Base-by-base conservation (phyloP, 2,113 vertebrate species). In the Blennius ocellaris region DNA sequence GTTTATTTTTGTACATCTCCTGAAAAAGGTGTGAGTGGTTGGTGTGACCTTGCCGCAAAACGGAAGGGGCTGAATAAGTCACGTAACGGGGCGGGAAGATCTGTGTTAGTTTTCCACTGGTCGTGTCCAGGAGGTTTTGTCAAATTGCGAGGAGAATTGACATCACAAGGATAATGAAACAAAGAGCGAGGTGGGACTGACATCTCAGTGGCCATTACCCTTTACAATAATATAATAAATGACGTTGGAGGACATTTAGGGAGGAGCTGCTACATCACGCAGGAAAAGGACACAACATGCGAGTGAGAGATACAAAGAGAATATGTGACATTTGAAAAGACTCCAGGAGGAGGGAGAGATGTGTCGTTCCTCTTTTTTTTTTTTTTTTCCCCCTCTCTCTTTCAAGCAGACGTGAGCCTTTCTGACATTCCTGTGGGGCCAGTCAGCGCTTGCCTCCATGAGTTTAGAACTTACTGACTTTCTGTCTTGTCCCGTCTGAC, bases 241-340 rank as follows among this genome's bases (percentile, higher is more conserved):
- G 65, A 84, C 39, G 14, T 52, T 54, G 30, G 47, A 66, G 51
- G 43, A 62, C 53, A 56, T 3, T 7, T 39, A 51, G 47, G 67
- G 37, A 71, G 53, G 58, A 58, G 21, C 62, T 57, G 44, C 11
- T 61, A 56, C 54, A 21, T 63, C 64, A 57, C 0, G 7, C 58
- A 51, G 59, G 47, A 62, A 77, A 67, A 71, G 78, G 64, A 79
- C 49, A 57, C 55, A 82, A 58, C 55, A 63, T 1, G 6, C 37
- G 54, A 64, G 21, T 2, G 1, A 52, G 54, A 17, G 63, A 60
- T 72, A 87, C 77, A 59, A 61, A 70, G 37, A 73, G 60, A 48
- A 41, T 73, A 73, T 70, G 81, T 85, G 89, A 87, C 86, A 87
- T 89, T 90, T 86, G 80, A 79, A 82, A 68, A 73, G 63, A 83